Percentiles rank a stretch among this genome's conserved stretches.
phyloP scores from a whole-genome alignment of 2,797 vertebrate species.

The Microcaecilia unicolor region DNA sequence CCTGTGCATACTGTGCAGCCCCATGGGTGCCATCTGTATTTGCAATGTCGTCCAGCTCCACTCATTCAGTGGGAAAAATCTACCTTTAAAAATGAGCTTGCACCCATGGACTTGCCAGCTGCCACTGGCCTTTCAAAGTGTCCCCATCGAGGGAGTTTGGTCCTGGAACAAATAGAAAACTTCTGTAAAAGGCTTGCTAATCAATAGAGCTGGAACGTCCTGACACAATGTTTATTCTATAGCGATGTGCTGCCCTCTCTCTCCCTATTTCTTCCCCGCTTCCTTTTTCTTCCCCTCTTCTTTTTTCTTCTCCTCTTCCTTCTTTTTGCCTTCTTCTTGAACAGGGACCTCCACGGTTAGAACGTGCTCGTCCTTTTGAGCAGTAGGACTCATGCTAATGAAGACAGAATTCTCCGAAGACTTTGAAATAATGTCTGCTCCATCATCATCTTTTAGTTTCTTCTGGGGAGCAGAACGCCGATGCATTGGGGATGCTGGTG shows the following conservation, averaged over 20 bases:
- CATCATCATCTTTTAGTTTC: neutral
- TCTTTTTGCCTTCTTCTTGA: neutral
- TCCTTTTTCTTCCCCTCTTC: conserved; percentile 7
- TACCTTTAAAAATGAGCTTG: no score
- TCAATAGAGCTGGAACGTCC: no score
- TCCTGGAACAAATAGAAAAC: no score
- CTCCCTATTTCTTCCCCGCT: neutral
- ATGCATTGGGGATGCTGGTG: conserved; percentile 50
- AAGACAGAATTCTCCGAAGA: conserved; percentile 49
- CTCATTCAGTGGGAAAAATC: no score
- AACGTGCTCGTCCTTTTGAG: conserved; percentile 51
- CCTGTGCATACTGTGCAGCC: no score
- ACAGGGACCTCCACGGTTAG: conserved; percentile 54
- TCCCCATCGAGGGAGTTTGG: no score
- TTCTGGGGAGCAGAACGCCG: conserved; percentile 29
- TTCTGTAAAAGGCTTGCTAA: no score
- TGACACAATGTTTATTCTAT: neutral
- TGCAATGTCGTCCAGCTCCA: no score
- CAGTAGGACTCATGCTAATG: conserved; percentile 52
- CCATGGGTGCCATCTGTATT: no score
- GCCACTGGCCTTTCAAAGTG: no score
- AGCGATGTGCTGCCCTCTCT: neutral
- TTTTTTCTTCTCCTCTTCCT: conserved; percentile 1
- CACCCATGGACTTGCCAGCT: no score
- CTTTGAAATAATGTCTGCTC: conserved; percentile 31